Base-by-base conservation (phyloP, 2,113 vertebrate genomes). In the Aix galericulata region DNA sequence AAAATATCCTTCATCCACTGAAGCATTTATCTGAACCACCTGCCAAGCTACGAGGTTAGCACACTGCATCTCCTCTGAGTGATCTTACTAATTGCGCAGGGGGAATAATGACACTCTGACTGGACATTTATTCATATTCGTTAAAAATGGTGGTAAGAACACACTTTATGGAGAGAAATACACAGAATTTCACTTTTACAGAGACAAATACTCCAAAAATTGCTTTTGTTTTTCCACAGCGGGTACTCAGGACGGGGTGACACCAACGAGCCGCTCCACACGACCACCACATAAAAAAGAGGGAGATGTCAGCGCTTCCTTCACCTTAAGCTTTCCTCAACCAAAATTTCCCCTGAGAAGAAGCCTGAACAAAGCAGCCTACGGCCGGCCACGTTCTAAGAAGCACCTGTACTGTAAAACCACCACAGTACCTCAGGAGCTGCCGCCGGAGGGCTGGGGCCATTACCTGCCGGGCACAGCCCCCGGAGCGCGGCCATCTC, bases 61-160 rank as follows among this genome's bases (percentile, higher is more conserved):
- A 63, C 2, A 0, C 48, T 34, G 42, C 38, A 13, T 53, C 69
- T 53, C 62, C 67, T 55, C 59, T 3, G 14, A 40, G 16, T 2
- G 11, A 15, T 4, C 7, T 3, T 6, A 44, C 29, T 38, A 5
- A 6, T 36, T 7, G 25, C 14, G 32, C 2, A 11, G 21, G 36
- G 40, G 40, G 52, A 53, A 44, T 3, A 0, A 44, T 0, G 1
- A 42, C 16, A 21, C 2, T 23, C 48, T 53, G 44, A 11, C 67
- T 11, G 38, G 40, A 23, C 40, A 29, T 0, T 8, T n/a, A 8
- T 18, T 42, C 62, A 56, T 17, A 9, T 5, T 38, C 48, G 52
- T 46, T 85, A 1, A 21, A 27, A 84, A 81, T 40, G 34, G 32
- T 6, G 7, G 12, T 1, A 18, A 82, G 46, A 42, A 31, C 14